These are phyloP conservation scores for Drosophila borborema DNA, from an alignment of 2,888 invertebrate species.

Conservation along the genomic window DNA sequence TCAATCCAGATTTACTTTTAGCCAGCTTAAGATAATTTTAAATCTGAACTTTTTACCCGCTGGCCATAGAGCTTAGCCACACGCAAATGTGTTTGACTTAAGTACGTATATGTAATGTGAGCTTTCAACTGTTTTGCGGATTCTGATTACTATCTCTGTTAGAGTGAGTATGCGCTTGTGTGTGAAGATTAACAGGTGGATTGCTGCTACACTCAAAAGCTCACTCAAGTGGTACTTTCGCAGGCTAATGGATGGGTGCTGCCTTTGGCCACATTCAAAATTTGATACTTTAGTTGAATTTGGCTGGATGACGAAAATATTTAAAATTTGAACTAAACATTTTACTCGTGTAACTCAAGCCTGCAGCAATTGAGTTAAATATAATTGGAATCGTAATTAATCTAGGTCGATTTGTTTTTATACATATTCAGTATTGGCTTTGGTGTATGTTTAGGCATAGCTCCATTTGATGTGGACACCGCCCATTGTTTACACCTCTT, in stretches of 20 bases:
- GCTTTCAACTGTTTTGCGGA: constrained; percentile 49
- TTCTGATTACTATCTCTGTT: constrained; percentile 36
- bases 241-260: not conserved
- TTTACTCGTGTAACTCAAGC: not conserved
- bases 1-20: not conserved
- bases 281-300: constrained; percentile 4
- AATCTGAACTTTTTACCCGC: not conserved
- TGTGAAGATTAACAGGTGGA: constrained; percentile 48
- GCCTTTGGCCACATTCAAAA: constrained; percentile 5
- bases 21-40: not conserved
- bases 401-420: not conserved
- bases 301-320: not conserved
- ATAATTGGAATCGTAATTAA: not conserved
- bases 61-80: not conserved
- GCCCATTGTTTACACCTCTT: constrained; percentile 36
- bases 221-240: constrained; percentile 49
- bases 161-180: constrained; percentile 2
- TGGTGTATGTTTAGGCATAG: not conserved
- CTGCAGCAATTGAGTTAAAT: not conserved
- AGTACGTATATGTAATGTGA: constrained; percentile 61
- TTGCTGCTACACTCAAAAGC: constrained; percentile 23
- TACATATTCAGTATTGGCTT: constrained; percentile 12
- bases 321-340: not conserved
- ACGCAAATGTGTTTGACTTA: constrained; percentile 44
- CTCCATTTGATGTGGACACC: constrained; percentile 8